Evolutionary conservation across 2,797 vertebrate genomes (phyloP), one percentile per base, ranked within the genome.

Genomic region (Rhabdomys pumilio): DNA sequence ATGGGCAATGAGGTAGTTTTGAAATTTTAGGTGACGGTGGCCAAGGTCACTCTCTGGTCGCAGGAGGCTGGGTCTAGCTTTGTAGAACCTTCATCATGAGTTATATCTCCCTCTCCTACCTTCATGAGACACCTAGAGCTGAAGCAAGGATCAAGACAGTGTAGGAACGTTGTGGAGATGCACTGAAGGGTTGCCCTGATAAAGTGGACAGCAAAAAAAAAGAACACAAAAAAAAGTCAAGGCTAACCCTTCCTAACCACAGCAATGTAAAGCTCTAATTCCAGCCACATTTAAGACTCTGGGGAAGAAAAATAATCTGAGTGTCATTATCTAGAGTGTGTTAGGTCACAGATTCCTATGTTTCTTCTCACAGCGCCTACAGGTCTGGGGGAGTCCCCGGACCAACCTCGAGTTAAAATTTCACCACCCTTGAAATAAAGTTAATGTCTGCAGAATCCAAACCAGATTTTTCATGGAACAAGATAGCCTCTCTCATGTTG

Each of bases 401-500:
- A 85, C 5, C 76, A 90, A n/a, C 59, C 22, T 9, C 9, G 17
- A 1, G 9, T 44, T 84, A 38, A 85, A 90, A 84, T 3, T 90
- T 93, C 65, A 38, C 72, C 53, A 81, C 53, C 59, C 22, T 61
- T 69, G 22, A 55, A 41, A 76, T 72, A 41, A 47, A 72, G 13
- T 41, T 55, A 47, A 94, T 88, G 34, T 55, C 59, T 90, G 26
- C 22, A 94, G 31, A 84, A 93, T 57, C 61, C 67, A 94, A 76
- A 83, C 22, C 41, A 14, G 50, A 59, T 92, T 90, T 94, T 92
- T n/a, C 47, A 59, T 61, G 59, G 75, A 73, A 3, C 53, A 67
- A 0, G 53, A 61, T 17, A 10, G 8, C 41, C 55, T 22, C 41
- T 34, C 31, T 41, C 67, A 93, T 7, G 14, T 17, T 47, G 61